Conservation (phyloP, 2,888 invertebrate genomes). For the Amblyjoppa fuscipennis region DNA sequence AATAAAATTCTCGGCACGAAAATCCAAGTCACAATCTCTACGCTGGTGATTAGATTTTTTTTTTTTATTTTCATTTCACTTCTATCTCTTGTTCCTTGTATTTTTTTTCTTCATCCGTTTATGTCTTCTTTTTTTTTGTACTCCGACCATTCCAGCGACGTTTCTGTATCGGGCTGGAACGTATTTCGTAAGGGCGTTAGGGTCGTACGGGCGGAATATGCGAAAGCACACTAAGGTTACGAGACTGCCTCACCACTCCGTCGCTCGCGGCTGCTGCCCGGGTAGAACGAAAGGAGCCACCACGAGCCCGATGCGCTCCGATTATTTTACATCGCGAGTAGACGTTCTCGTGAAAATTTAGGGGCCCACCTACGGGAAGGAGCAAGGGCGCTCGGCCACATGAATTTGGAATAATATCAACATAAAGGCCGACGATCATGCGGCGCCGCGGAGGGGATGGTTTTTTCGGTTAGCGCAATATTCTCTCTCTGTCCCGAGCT, state of each 20-base stretch:
- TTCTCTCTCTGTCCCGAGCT: conserved; percentile 44
- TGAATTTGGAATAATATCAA: conserved; percentile 72
- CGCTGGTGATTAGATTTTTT: conserved; percentile 28
- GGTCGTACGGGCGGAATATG: conserved; percentile 46
- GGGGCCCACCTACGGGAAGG: conserved; percentile 51
- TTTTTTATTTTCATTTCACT: conserved; percentile 24
- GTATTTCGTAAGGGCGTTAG: conserved; percentile 43
- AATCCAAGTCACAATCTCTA: conserved; percentile 35
- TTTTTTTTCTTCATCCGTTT: conserved; percentile 3
- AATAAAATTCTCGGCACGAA: conserved; percentile 40
- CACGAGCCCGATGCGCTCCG: conserved; percentile 52
- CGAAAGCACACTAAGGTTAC: conserved; percentile 40
- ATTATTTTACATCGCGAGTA: conserved; percentile 71
- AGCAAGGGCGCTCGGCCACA: conserved; percentile 57
- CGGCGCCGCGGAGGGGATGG: conserved; percentile 41
- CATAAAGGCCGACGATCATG: conserved; percentile 71
- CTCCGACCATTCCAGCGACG: background rate
- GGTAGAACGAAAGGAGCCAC: conserved; percentile 29
- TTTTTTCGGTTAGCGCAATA: conserved; percentile 54
- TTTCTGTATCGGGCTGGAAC: conserved; percentile 9
- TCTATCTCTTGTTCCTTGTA: conserved; percentile 13
- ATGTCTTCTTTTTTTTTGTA: conserved; percentile 9
- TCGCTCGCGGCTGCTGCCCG: conserved; percentile 14
- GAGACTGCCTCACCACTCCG: conserved; percentile 17
- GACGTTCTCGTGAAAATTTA: conserved; percentile 72